Base-by-base conservation (phyloP, 2,797 vertebrate genomes). In the Anolis apletophallus region DNA sequence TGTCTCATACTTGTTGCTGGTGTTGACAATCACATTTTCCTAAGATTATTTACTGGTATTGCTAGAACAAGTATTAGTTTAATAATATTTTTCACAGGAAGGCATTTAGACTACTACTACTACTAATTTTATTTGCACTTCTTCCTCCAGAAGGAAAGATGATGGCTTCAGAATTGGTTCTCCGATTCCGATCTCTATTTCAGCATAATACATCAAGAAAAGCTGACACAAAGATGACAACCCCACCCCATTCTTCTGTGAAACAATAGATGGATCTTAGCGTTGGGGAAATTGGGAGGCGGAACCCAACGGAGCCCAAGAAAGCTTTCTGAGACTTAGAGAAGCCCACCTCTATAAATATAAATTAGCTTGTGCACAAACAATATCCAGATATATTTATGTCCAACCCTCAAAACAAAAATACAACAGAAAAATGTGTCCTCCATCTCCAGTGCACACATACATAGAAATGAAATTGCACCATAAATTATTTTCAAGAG, bases 401-500 rank as follows among this genome's bases (percentile, higher is more conserved):
- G 94, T 91, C 84, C 75, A 89, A 93, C 91, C 86, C 91, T 92
- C 86, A 80, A 83, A 92, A 93, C 90, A 88, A 79, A 96, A 94
- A 95, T 95, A 94, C 95, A 97, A 93, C 85, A 95, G 95, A 92
- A 87, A 87, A 95, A 94, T 91, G 85, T 17, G 93, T 95, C 92
- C 89, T 93, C 87, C 90, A 79, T 85, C 90, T 74, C n/a, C 46
- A n/a, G 46, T 0, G 23, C 61, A 68, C 9, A 2, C 61, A 29
- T 26, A 64, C 26, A 64, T 29, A 64, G 9, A 10, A 96, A 94
- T 94, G 93, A 96, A 95, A 96, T 79, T 78, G 94, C 95, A 90
- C 6, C 87, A 89, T 95, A 96, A 97, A 96, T 96, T 96, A 96
- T 95, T 96, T 96, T 95, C 94, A 95, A 96, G 96, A 97, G 94